phyloP scores from a whole-genome alignment of 2,888 invertebrate species.

The Opisthograptis luteolata region DNA sequence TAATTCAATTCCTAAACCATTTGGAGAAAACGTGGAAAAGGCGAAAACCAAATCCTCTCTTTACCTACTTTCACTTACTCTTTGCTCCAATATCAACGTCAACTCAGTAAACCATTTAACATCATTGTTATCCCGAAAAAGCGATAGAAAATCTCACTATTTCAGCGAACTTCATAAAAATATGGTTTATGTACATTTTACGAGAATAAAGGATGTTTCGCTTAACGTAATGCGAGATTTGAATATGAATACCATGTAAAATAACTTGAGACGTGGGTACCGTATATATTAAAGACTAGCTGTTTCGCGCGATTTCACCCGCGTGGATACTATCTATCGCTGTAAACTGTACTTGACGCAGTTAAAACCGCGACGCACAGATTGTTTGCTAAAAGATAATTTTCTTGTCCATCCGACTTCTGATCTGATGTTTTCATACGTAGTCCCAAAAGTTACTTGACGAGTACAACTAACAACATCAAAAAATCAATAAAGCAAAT shows the following conservation, averaged over 20 bases:
- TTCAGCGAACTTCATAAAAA: constrained; percentile 16
- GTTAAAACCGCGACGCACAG: too few relatives aligned
- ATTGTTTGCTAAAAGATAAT: too few relatives aligned
- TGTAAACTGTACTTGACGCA: too few relatives aligned
- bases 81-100: too few relatives aligned
- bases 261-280: constrained; percentile 16
- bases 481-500: constrained; percentile 25
- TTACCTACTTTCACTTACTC: too few relatives aligned
- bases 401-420: too few relatives aligned
- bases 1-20: too few relatives aligned
- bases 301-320: too few relatives aligned
- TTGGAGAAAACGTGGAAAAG: too few relatives aligned
- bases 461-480: constrained; percentile 4
- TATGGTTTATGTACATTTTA: constrained; percentile 17
- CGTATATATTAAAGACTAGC: constrained; percentile 8
- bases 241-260: constrained; percentile 22
- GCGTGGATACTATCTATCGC: too few relatives aligned
- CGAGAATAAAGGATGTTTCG: constrained; percentile 15
- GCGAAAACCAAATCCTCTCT: too few relatives aligned
- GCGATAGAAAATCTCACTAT: constrained; percentile 15
- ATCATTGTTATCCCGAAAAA: constrained; percentile 1
- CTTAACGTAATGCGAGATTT: constrained; percentile 19
- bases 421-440: too few relatives aligned
- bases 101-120: neutral
- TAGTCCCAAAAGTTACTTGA: neutral